Base-by-base conservation (phyloP, 2,888 invertebrate genomes). In the Cryptus viduatorius region DNA sequence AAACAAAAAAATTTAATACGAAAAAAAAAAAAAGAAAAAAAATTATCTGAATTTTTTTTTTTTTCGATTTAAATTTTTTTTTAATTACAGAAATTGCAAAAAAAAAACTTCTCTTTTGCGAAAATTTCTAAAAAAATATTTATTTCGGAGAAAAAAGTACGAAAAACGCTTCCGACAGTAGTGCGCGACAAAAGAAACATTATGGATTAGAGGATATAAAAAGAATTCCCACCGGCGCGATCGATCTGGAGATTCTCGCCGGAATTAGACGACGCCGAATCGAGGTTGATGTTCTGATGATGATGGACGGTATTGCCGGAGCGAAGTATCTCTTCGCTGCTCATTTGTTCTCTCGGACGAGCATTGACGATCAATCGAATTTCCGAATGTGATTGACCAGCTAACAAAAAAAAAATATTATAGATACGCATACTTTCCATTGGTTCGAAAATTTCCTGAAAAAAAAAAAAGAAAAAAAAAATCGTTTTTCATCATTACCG, bases 311-410 rank as follows among this genome's bases (percentile, higher is more conserved):
- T 92, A 89, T 93, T 93, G 78, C 93, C 91, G 44, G 92, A 89
- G 69, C 93, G 92, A 76, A 93, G 86, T 88, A 97, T 96, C 92
- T 98, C 98, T 90, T 97, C 97, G 64, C 97, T 97, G 68, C 96
- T 97, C 61, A 96, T 96, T 90, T 97, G 97, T 88, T 97, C 97
- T 37, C 96, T 97, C 0, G 97, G 97, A 85, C 96, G 95, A 0
- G 97, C 96, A 92, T 97, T 97, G 4, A 98, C 97, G 42, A 96
- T 95, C 56, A 98, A 94, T 0, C 96, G 96, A 78, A 98, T 96
- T 91, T 97, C 97, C 0, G 98, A 98, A 78, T 96, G 96, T 71
- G 97, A 97, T 68, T 96, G 95, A 0, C 98, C 98, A 10, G 98
- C 95, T 94, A 86, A 3, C 24, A 50, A 5, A 59, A 78, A 61